phyloP scores from a whole-genome alignment of 1,140 invertebrate genomes.

The Solen grandis region DNA sequence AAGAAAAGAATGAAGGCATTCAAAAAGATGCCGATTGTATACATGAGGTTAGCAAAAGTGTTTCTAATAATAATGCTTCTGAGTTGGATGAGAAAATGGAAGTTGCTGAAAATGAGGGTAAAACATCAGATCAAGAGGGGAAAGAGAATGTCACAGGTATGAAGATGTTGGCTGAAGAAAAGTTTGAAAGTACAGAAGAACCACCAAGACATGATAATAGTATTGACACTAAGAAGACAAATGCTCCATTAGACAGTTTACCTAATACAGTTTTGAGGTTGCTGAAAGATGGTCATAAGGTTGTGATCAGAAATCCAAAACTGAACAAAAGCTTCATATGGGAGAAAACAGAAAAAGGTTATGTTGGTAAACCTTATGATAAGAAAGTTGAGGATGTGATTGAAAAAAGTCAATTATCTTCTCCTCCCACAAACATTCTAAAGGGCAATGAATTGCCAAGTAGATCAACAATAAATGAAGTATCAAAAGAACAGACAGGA shows the following conservation, averaged over 20 bases:
- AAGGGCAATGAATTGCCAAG: conserved; percentile 32
- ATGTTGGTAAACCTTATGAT: conserved; percentile 49
- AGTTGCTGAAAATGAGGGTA: neutral
- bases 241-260: neutral
- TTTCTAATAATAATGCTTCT: neutral
- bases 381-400: conserved; percentile 16
- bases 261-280: conserved; percentile 39
- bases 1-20: neutral
- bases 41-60: neutral
- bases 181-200: no score
- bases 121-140: no score
- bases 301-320: conserved; percentile 52
- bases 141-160: no score
- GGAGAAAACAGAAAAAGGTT: conserved; percentile 50
- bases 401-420: neutral
- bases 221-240: no score
- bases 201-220: no score
- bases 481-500: no score
- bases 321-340: conserved; percentile 44
- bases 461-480: no score
- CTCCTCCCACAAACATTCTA: neutral
- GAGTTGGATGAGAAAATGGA: neutral
- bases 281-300: conserved; percentile 47
- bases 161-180: no score
- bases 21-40: neutral